Conservation (phyloP, 2,888 invertebrate species). For the Leptinotarsa tumamoca region DNA sequence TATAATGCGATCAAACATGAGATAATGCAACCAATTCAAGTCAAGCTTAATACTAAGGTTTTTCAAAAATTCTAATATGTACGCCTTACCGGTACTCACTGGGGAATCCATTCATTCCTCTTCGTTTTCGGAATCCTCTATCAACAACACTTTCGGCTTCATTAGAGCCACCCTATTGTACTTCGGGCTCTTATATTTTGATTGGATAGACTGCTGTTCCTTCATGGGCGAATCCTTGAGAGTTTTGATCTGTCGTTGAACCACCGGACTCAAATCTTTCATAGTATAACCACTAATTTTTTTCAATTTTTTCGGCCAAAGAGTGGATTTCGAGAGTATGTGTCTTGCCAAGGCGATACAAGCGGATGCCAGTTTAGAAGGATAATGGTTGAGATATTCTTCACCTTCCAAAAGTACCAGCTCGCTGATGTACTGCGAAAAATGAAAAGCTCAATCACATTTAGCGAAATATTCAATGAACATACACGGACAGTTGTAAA, state of each 20-base stretch:
- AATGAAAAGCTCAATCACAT: neutral
- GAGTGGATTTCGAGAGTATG: slow-evolving; percentile 55
- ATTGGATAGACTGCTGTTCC: slow-evolving; percentile 70
- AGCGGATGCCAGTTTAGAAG: slow-evolving; percentile 63
- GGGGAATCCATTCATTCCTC: slow-evolving; percentile 26
- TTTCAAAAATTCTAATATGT: no score
- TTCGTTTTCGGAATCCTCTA: slow-evolving; percentile 42
- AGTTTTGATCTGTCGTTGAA: slow-evolving; percentile 67
- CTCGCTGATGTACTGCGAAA: slow-evolving; percentile 59
- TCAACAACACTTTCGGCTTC: slow-evolving; percentile 51
- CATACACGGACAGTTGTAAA: no score
- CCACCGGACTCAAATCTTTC: slow-evolving; percentile 68
- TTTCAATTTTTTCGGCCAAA: slow-evolving; percentile 66
- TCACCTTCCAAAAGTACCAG: slow-evolving; percentile 61
- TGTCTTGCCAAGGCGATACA: slow-evolving; percentile 59
- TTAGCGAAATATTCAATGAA: neutral
- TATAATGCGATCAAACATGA: no score
- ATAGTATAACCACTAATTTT: slow-evolving; percentile 67
- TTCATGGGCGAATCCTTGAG: slow-evolving; percentile 67
- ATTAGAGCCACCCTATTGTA: slow-evolving; percentile 57
- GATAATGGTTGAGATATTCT: slow-evolving; percentile 57
- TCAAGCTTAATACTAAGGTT: no score
- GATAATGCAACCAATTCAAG: no score
- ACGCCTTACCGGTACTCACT: neutral
- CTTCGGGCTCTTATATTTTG: slow-evolving; percentile 68